phyloP scores from a whole-genome alignment of 2,113 vertebrate genomes.

The Ia io region DNA sequence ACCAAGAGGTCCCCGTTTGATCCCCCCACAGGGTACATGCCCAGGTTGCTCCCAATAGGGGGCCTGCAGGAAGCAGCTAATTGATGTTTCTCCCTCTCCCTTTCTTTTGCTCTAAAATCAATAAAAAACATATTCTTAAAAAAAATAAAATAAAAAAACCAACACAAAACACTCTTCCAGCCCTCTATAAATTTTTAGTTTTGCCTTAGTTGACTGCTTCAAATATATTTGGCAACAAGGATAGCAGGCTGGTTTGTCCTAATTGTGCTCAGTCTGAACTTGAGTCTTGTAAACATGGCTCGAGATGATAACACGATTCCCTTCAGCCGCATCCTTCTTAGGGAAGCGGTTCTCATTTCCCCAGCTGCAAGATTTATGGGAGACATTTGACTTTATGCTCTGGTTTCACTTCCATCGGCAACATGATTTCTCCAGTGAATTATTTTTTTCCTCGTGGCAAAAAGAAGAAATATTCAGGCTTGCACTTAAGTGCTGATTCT shows the following conservation, averaged over 20 bases:
- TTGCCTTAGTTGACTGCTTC: conserved; percentile 33
- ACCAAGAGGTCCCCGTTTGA: too few relatives aligned
- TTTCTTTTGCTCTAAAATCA: too few relatives aligned
- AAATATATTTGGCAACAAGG: conserved; percentile 41
- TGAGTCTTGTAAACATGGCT: conserved; percentile 32
- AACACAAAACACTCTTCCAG: not conserved
- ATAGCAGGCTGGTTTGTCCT: not conserved
- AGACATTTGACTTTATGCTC: conserved; percentile 11
- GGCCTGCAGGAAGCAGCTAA: too few relatives aligned
- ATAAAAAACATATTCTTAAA: not conserved
- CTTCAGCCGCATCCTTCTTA: conserved; percentile 51
- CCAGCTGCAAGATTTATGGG: conserved; percentile 47
- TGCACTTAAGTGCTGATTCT: not conserved
- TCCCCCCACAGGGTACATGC: too few relatives aligned
- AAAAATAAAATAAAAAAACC: not conserved
- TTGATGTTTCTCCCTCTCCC: too few relatives aligned
- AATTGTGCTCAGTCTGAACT: not conserved
- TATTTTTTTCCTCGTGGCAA: not conserved
- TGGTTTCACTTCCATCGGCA: conserved; percentile 33
- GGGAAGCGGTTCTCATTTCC: conserved; percentile 18
- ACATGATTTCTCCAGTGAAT: conserved; percentile 34
- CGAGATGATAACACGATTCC: not conserved
- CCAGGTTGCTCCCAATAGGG: too few relatives aligned
- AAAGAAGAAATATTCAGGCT: conserved; percentile 9
- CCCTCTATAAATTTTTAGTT: not conserved